Evolutionary conservation across 2,888 invertebrate genomes (phyloP), one percentile per base, ranked within the genome.

Genomic region (Scaptomyza cyrtandrae): DNA sequence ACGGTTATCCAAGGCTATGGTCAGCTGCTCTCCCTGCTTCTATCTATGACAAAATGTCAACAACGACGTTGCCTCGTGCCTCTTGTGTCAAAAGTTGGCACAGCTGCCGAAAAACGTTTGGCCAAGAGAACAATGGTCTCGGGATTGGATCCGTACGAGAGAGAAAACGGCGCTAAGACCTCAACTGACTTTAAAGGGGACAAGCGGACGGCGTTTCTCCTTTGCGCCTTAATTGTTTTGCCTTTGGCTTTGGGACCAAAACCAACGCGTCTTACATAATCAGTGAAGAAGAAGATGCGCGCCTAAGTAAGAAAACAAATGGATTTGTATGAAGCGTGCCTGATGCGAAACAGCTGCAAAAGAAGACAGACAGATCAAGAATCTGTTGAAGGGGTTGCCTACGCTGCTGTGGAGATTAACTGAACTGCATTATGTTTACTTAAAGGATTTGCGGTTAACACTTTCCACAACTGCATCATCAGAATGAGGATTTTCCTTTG

Each of bases 301-400:
- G 68, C 72, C 70, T 44, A 70, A 56, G 65, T 65, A 58, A 71
- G 33, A 71, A 60, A 67, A 71, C 76, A 76, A 65, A 80, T 61
- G 60, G 61, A 71, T 78, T 76, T 62, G 48, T 48, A 71, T 84
- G 86, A 86, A 85, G 85, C 84, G 85, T 85, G 85, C 85, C 85
- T 80, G 76, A 84, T 84, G 71, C 75, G 55, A 77, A 57, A 55
- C 86, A 86, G 76, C 86, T 86, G 85, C 63, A 56, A 24, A 48
- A 55, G 39, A 24, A 35, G 33, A 33, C 33, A 33, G 33, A 80
- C 33, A 33, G 33, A 80, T 80, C 80, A 54, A 37, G 41, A 57
- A 55, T 55, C n/a, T 37, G 76, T 62, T 41, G 41, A 76, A 85
- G 78, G 83, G 83, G 80, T 84, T 86, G 82, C 52, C 61, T 13